Conservation (phyloP, 2,888 invertebrate species). For the Caenorhabditis afra region DNA sequence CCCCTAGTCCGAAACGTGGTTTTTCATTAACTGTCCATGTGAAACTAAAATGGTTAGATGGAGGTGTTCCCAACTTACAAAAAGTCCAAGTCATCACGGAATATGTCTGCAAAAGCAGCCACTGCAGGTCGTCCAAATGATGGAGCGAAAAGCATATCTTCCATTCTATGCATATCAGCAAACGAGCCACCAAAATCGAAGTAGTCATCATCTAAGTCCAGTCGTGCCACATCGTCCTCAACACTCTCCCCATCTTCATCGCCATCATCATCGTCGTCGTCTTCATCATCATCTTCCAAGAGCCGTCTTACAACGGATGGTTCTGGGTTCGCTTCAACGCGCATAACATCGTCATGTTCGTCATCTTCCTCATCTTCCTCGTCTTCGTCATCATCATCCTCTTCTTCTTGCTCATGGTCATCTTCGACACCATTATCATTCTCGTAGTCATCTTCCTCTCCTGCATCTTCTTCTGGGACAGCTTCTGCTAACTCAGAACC, state of each 20-base stretch:
- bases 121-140: not conserved
- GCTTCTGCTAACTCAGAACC: slow-evolving; percentile 81
- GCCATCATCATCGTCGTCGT: slow-evolving; percentile 31
- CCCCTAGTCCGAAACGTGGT: too few species aligned
- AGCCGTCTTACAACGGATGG: slow-evolving; percentile 28
- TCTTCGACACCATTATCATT: slow-evolving; percentile 36
- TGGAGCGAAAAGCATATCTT: slow-evolving; percentile 11
- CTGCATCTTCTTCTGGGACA: slow-evolving; percentile 71
- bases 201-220: slow-evolving; percentile 45
- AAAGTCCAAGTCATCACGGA: slow-evolving; percentile 40
- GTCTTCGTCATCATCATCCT: slow-evolving; percentile 32
- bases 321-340: slow-evolving; percentile 52
- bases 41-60: too few species aligned
- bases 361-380: slow-evolving; percentile 56
- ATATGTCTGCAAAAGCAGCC: slow-evolving; percentile 27
- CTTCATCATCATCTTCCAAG: slow-evolving; percentile 41
- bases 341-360: slow-evolving; percentile 60
- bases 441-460: slow-evolving; percentile 29
- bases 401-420: slow-evolving; percentile 51
- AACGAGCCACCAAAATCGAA: slow-evolving; percentile 32
- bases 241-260: slow-evolving; percentile 41
- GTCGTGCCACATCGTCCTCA: slow-evolving; percentile 17
- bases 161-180: slow-evolving; percentile 3
- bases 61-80: too few species aligned
- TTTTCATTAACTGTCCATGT: too few species aligned